These are phyloP conservation scores for Amblyjoppa fuscipennis DNA, from an alignment of 2,888 invertebrate species.

Conservation along the genomic window DNA sequence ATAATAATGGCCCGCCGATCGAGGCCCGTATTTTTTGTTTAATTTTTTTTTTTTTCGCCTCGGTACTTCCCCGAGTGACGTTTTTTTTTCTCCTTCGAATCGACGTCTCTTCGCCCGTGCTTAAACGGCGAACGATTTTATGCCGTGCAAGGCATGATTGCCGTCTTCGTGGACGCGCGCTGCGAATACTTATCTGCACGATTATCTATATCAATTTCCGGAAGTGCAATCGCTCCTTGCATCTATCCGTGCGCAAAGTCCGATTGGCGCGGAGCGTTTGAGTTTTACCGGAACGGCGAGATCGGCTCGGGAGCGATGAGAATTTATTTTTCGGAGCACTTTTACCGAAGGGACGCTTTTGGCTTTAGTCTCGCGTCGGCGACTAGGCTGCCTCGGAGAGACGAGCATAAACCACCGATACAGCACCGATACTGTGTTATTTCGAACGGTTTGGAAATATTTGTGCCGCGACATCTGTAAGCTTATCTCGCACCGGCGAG, in stretches of 20 bases:
- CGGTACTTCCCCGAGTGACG: background rate
- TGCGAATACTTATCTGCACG: constrained; percentile 42
- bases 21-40: background rate
- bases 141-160: constrained; percentile 11
- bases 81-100: background rate
- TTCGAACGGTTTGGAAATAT: constrained; percentile 25
- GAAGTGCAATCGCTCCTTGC: constrained; percentile 10
- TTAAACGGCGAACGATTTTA: background rate
- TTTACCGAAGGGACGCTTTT: background rate
- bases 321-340: background rate
- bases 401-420: background rate
- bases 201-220: constrained; percentile 2
- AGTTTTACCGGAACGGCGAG: too few relatives aligned
- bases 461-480: constrained; percentile 32
- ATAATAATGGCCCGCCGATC: constrained; percentile 7
- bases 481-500: constrained; percentile 7
- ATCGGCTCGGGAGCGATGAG: too few relatives aligned
- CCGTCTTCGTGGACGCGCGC: background rate
- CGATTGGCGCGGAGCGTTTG: background rate
- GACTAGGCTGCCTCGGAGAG: background rate
- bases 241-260: background rate
- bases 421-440: background rate
- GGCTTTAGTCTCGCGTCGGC: background rate
- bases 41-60: background rate
- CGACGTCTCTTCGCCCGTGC: background rate